phyloP scores from a whole-genome alignment of 1,140 invertebrate species.

The Drosophila rhopaloa region DNA sequence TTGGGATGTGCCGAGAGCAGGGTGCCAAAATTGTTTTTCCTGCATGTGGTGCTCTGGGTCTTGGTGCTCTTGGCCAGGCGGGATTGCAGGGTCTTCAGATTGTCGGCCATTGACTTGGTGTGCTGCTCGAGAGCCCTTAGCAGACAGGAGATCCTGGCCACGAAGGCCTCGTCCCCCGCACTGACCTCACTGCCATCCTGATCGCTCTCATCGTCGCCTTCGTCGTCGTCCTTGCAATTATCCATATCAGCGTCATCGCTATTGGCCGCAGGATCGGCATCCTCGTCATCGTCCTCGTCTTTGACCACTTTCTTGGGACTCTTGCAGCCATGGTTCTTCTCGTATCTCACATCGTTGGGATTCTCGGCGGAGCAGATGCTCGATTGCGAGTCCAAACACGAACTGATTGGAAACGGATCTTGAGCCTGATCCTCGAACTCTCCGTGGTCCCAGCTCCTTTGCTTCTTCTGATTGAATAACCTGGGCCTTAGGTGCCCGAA shows the following conservation, averaged over 20 bases:
- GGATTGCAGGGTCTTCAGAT: not conserved
- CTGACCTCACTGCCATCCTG: not conserved
- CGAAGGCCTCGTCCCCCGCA: slow-evolving; percentile 1
- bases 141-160: slow-evolving; percentile 15
- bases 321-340: not conserved
- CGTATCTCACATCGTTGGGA: slow-evolving; percentile 10
- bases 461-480: not conserved
- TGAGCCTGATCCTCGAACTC: not conserved
- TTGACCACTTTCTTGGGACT: not conserved
- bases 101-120: slow-evolving; percentile 1
- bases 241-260: slow-evolving; percentile 9
- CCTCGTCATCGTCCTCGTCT: slow-evolving; percentile 28
- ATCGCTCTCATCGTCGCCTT: not conserved
- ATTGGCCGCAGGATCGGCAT: slow-evolving; percentile 1
- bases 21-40: not conserved
- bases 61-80: not conserved
- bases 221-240: not conserved
- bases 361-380: slow-evolving; percentile 28
- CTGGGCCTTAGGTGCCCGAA: too few species aligned
- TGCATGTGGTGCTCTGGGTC: not conserved
- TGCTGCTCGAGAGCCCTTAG: slow-evolving; percentile 6
- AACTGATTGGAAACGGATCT: not conserved
- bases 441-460: not conserved
- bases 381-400: not conserved
- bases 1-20: too few species aligned